Percentiles rank a stretch among this genome's conserved stretches.
These are phyloP conservation scores for Dinomys branickii DNA, from an alignment of 2,113 vertebrate genomes.

Conservation along the genomic window DNA sequence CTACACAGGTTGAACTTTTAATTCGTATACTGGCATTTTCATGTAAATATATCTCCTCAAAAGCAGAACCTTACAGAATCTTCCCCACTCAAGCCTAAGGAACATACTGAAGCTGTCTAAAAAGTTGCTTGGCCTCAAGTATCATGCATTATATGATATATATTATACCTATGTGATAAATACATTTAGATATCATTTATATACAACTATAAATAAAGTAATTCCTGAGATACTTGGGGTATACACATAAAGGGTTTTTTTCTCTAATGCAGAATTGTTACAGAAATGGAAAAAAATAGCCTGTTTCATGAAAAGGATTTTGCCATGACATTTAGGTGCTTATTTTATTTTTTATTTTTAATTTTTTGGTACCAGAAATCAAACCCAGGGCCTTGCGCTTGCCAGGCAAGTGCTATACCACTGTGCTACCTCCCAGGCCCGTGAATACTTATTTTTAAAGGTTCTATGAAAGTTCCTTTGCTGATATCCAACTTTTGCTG, in stretches of 20 bases:
- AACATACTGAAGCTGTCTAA: neutral
- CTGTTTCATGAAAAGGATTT: slow-evolving; percentile 30
- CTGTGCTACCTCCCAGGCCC: too few species aligned
- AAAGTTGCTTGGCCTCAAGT: neutral
- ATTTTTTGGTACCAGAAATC: too few species aligned
- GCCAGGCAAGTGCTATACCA: too few species aligned
- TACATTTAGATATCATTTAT: neutral
- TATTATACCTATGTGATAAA: neutral
- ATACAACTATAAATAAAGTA: neutral
- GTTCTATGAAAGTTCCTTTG: neutral
- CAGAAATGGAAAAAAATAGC: neutral
- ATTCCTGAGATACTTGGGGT: neutral
- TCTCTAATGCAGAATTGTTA: neutral
- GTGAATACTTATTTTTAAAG: neutral
- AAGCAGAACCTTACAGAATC: neutral
- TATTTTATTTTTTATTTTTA: neutral
- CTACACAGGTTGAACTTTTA: neutral
- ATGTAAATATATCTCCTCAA: neutral
- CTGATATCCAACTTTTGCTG: neutral
- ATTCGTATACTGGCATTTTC: neutral
- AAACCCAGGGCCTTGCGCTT: too few species aligned
- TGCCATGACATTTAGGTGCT: neutral
- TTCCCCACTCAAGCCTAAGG: neutral
- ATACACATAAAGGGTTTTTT: neutral
- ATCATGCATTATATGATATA: neutral